Conservation (phyloP, 2,113 vertebrate species). For the Thryonomys swinderianus region DNA sequence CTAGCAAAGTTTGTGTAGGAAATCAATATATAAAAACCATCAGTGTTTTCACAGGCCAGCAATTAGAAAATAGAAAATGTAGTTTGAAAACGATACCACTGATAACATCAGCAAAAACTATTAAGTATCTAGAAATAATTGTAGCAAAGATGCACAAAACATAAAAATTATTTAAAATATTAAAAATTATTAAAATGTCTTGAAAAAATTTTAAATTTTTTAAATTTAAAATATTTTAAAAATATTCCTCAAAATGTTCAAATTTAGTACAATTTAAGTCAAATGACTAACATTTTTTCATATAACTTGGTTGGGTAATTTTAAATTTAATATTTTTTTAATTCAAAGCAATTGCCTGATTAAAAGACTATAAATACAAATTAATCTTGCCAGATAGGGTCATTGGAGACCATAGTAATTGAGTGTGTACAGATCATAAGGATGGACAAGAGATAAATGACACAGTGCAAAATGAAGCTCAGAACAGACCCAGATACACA, state of each 20-base stretch:
- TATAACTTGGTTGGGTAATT: neutral
- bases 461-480: neutral
- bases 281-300: neutral
- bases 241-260: neutral
- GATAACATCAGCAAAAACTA: neutral
- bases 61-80: neutral
- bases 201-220: neutral
- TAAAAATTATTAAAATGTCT: neutral
- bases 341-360: neutral
- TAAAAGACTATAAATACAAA: neutral
- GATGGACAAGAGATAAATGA: neutral
- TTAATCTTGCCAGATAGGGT: neutral
- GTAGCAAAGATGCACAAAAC: neutral
- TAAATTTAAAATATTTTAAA: neutral
- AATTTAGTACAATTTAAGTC: neutral
- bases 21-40: neutral
- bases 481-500: neutral
- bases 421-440: neutral
- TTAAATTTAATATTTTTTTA: conserved; percentile 20
- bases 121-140: neutral
- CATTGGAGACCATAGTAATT: neutral
- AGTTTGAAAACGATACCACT: neutral
- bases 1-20: neutral
- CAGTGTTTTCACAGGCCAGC: neutral
- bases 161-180: neutral